Conservation (phyloP, 2,113 vertebrate genomes). For the Cathartes aura region DNA sequence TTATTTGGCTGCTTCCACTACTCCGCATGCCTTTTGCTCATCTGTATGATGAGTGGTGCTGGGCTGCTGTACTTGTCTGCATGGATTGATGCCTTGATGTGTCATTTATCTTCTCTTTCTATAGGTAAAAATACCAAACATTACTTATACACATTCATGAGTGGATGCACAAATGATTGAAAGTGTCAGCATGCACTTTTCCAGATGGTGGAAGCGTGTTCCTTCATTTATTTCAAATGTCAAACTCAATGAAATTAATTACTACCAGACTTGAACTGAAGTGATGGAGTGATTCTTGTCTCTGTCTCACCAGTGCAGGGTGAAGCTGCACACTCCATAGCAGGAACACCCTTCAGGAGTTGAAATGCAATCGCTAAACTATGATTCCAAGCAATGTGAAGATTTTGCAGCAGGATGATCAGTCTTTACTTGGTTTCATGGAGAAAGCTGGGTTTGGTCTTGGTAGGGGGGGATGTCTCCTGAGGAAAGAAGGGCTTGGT, state of each 20-base stretch:
- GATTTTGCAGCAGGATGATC: neutral
- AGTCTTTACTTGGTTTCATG: neutral
- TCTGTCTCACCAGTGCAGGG: neutral
- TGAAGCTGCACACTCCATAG: neutral
- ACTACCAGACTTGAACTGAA: neutral
- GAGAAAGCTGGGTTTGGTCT: neutral
- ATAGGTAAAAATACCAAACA: neutral
- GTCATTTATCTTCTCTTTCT: neutral
- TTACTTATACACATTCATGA: neutral
- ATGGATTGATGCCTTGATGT: neutral
- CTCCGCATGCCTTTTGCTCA: neutral
- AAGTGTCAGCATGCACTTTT: neutral
- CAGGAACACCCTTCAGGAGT: neutral
- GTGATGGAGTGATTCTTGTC: neutral
- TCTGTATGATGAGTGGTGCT: neutral
- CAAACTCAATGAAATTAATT: neutral
- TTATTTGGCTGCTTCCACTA: neutral
- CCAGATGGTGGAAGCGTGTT: neutral
- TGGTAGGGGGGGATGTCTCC: neutral
- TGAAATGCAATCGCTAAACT: neutral
- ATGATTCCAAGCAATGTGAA: neutral
- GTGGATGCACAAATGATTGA: neutral
- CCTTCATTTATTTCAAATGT: neutral
- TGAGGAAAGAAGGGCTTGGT: neutral
- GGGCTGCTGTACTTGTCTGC: neutral